phyloP scores from a whole-genome alignment of 2,113 vertebrate species.

The Saguinus midas region DNA sequence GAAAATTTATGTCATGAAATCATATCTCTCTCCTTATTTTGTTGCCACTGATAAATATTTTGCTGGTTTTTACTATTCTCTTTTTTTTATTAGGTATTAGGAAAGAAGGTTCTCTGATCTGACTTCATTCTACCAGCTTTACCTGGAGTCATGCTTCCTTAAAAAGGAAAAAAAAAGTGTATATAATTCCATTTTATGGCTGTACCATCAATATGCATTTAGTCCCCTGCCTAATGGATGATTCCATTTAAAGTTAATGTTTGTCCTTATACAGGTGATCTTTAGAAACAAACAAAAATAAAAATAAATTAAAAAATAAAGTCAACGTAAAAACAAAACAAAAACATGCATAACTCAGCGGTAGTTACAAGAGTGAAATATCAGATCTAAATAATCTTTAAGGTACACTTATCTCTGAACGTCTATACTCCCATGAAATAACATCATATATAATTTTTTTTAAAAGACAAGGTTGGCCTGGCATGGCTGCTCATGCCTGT shows the following conservation, averaged over 20 bases:
- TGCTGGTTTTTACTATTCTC: background rate
- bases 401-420: background rate
- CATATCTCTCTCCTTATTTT: background rate
- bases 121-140: background rate
- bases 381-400: background rate
- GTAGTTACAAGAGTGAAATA: background rate
- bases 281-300: too few relatives aligned
- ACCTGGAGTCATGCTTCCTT: background rate
- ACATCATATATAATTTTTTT: slow-evolving; percentile 5
- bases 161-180: background rate
- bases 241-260: background rate
- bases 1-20: slow-evolving; percentile 12
- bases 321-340: background rate
- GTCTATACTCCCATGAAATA: slow-evolving; percentile 24
- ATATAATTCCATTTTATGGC: slow-evolving; percentile 35
- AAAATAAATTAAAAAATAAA: too few relatives aligned
- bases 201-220: background rate
- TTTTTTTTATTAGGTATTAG: slow-evolving; percentile 45
- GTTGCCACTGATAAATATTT: background rate
- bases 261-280: too few relatives aligned
- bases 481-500: too few relatives aligned
- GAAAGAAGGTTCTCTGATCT: slow-evolving; percentile 24
- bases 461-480: background rate
- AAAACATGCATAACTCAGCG: slow-evolving; percentile 8
- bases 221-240: background rate